A percentile compares a stretch with the other conserved stretches of the same genome.
Evolutionary conservation across 2,797 vertebrate genomes (phyloP).

Genomic region (Masticophis lateralis): DNA sequence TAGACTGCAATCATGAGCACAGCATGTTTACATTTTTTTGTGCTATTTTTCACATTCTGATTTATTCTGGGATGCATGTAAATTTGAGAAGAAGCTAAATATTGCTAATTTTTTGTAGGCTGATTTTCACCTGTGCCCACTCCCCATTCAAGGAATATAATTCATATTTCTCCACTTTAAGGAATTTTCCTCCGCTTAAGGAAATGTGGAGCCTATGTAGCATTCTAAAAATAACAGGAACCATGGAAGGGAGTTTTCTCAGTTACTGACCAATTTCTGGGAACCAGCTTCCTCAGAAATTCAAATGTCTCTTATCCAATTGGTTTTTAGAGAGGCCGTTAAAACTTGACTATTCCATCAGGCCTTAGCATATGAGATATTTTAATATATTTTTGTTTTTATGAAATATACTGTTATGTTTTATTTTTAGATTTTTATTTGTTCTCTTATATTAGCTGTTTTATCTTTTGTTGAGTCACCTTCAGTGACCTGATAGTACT

Average conservation of each 20-base stretch:
- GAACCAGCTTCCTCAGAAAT: not conserved
- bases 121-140: not conserved
- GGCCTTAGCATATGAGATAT: not conserved
- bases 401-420: not conserved
- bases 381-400: not conserved
- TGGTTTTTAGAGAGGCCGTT: not conserved
- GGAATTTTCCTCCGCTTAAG: not conserved
- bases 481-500: not conserved
- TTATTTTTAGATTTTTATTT: not conserved
- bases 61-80: not conserved
- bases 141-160: not conserved
- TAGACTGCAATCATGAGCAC: conserved; percentile 4
- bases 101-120: not conserved
- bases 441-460: not conserved
- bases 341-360: not conserved
- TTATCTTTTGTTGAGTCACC: not conserved
- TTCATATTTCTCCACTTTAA: not conserved
- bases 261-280: not conserved
- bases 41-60: not conserved
- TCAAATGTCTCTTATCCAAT: not conserved
- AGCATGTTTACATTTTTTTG: conserved; percentile 28
- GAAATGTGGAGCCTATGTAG: not conserved
- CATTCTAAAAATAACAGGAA: not conserved
- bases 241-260: not conserved
- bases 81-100: not conserved